Percentiles rank a stretch among this genome's conserved stretches.
phyloP scores from a whole-genome alignment of 1,140 invertebrate genomes.

The Delia radicum region DNA sequence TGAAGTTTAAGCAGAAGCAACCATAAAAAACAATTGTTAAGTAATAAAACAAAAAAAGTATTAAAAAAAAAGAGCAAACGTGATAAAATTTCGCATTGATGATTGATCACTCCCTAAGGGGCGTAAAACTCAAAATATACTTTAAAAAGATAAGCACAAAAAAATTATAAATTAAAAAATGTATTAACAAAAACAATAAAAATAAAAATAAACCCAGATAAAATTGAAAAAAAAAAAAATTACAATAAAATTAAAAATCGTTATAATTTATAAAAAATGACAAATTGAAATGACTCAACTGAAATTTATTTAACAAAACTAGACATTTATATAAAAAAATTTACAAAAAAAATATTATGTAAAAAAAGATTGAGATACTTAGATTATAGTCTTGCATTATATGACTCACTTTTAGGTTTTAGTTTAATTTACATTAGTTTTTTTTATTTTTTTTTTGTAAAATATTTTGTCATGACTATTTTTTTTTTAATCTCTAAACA shows the following conservation, averaged over 20 bases:
- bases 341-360: no score
- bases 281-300: not conserved
- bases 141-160: not conserved
- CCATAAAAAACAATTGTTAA: not conserved
- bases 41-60: not conserved
- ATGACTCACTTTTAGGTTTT: no score
- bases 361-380: no score
- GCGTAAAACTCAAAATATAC: slow-evolving; percentile 7
- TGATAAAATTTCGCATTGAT: slow-evolving; percentile 20
- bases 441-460: no score
- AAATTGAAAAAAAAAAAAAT: no score
- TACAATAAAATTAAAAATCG: slow-evolving; percentile 9
- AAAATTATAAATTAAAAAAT: not conserved
- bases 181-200: not conserved
- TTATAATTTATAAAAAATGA: slow-evolving; percentile 5
- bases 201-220: not conserved
- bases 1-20: not conserved
- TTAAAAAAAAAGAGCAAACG: slow-evolving; percentile 3
- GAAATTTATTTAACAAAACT: no score
- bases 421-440: no score
- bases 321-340: not conserved
- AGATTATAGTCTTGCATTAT: no score
- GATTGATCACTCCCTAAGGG: slow-evolving; percentile 22
- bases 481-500: not conserved
- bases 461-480: not conserved